Base-by-base conservation (phyloP, 2,888 invertebrate species). In the Sarcophaga variegata region DNA sequence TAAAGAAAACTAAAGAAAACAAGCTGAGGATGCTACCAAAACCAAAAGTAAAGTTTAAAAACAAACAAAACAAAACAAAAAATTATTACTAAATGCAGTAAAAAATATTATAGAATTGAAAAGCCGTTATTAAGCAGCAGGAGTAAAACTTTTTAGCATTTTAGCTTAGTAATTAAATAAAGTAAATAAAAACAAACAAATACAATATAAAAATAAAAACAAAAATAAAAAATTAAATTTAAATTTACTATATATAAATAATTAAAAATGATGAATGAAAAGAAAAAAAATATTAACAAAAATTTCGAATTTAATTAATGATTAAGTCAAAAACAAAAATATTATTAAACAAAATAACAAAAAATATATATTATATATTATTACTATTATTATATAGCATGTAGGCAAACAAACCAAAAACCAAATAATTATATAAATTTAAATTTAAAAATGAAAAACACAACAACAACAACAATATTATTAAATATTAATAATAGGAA, bases 301-400 rank as follows among this genome's bases (percentile, higher is more conserved):
- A 92, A 92, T 92, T 92, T 92, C 92, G 92, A 92, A 92, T 92
- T 92, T 92, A 92, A 92, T 90, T 92, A 92, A 90, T 91, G 86
- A 90, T 89, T 92, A 92, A 92, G 92, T 87, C 88, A 88, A 90
- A 84, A 85, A 89, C 89, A 83, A 59, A 67, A 78, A 87, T 69
- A 83, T 74, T 64, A 77, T 27, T 59, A 71, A 74, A 60, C 25
- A 82, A 71, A 72, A 84, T 75, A 74, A 60, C n/a, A 80, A 71
- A 72, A 84, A 78, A 67, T 82, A 81, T 75, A 86, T 81, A 86
- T 85, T 84, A 84, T 84, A 80, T 84, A 84, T 84, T 72, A 83
- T 78, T 88, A 88, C 85, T 86, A 77, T 37, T 37, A 37, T 76
- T 66, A 66, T 72, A 79, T 87, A 87, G 87, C 66, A 81, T 12